Base-by-base conservation (phyloP, 2,888 invertebrate genomes). In the Agonopterix alstromeriana region DNA sequence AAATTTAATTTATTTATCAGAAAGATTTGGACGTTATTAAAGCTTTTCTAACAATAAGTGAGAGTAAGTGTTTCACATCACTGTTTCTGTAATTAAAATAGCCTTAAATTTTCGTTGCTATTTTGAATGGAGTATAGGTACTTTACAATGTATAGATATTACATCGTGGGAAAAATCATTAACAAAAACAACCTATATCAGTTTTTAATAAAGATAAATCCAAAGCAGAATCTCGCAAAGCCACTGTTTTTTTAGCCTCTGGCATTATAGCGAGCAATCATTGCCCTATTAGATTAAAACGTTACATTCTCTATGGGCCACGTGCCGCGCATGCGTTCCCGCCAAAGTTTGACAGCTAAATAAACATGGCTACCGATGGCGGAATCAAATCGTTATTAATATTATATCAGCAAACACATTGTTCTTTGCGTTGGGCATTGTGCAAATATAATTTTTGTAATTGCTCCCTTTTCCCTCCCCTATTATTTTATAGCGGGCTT, bases 401-500 rank as follows among this genome's bases (percentile, higher is more conserved):
- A 82, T 73, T 76, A 67, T 69, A 81, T 77, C 70, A 76, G 77
- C 72, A 81, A 82, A 81, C 70, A 77, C 70, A 79, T 72, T 74
- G 74, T 75, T 79, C 72, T 76, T 73, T 72, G 64, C 63, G 54
- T 52, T 58, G 70, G 65, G 60, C 55, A 61, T 62, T 77, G 77
- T 63, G 75, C 73, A 85, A 85, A 84, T 77, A 84, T 80, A 80
- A 82, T 85, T 82, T 77, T 75, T 68, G 81, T 83, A 85, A 84
- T 84, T 85, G 80, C 62, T 67, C 69, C 61, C 60, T 63, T 64
- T 71, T 67, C 57, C 62, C 68, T 65, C 74, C 79, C 73, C 62
- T 65, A 65, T 70, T 69, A 64, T 70, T 73, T 69, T 70, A 65
- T 65, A 58, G 58, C 53, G 67, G 61, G 65, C 63, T 56, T 65